These are phyloP conservation scores for Alviniconcha strummeri DNA, from an alignment of 2,888 invertebrate genomes.

Conservation along the genomic window DNA sequence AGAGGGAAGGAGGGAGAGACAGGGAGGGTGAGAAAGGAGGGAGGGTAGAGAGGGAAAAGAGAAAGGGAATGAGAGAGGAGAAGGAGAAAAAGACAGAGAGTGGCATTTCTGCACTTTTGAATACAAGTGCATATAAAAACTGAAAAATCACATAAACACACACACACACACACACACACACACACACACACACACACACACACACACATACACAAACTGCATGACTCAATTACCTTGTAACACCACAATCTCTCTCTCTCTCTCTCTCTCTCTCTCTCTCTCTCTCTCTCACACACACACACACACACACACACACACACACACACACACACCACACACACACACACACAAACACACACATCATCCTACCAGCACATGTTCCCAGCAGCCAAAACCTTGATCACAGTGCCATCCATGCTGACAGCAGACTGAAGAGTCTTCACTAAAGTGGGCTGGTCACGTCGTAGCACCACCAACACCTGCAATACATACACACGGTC, in stretches of 20 bases:
- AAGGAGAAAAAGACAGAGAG: neutral
- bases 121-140: neutral
- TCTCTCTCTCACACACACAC: neutral
- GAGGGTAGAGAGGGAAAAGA: neutral
- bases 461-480: conserved; percentile 17
- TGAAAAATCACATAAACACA: neutral
- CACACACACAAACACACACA: neutral
- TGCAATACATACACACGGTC: neutral
- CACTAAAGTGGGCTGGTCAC: conserved; percentile 8
- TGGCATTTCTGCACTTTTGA: too few relatives aligned
- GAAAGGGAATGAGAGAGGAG: neutral
- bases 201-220: neutral
- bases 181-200: neutral
- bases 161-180: neutral
- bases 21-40: neutral
- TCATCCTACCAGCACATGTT: neutral
- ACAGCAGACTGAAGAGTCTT: conserved; percentile 23
- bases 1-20: too few relatives aligned
- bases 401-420: conserved; percentile 10
- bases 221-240: too few relatives aligned
- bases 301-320: neutral
- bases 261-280: too few relatives aligned
- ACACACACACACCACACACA: neutral
- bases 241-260: too few relatives aligned
- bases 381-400: neutral